Evolutionary conservation across 1,140 invertebrate genomes (phyloP), one percentile per base, ranked within the genome.

Genomic region (Agrypnia vestita): DNA sequence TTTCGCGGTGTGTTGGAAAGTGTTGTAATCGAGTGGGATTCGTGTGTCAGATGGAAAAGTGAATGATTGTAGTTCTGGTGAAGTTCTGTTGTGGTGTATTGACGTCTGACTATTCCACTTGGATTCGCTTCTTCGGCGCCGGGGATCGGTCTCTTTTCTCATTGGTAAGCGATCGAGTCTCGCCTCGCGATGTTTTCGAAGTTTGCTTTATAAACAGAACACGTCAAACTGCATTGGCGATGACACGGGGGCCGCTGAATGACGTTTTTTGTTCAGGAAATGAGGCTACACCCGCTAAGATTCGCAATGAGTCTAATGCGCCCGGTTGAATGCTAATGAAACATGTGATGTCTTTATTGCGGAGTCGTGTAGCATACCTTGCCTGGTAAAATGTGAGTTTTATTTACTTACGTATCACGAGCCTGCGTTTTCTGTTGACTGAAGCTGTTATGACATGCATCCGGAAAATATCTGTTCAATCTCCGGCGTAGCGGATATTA

Each of bases 1-100:
- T n/a, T 47, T 53, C 6, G 15, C 12, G 51, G 69, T 72, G 69
- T 35, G 9, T 6, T 4, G 8, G 15, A 44, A 67, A 67, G n/a
- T 43, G 67, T 51, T 46, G 19, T 56, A 19, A 35, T 55, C 13
- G 9, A 55, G 71, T 74, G 71, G 53, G 69, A 53, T 72, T 44
- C 35, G 35, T 44, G 49, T 72, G 46, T 72, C 69, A 53, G 56
- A 74, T 74, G 19, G 43, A 74, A 19, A 67, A 74, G 71, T 74
- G 49, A 74, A 43, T 74, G 71, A 25, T 74, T n/a, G 71, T 74
- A 21, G 25, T 55, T 74, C 43, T 55, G 17, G 71, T 74, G 71
- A 55, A 44, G 25, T 73, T 56, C 0, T 55, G 25, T 56, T 19
- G 44, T 56, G 71, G 10, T 49, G 25, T 51, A 71, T 51, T 71